A percentile compares a stretch with the other conserved stretches of the same genome.
These are phyloP conservation scores for Trachelus iudaicus DNA, from an alignment of 2,888 invertebrate species.

Conservation along the genomic window DNA sequence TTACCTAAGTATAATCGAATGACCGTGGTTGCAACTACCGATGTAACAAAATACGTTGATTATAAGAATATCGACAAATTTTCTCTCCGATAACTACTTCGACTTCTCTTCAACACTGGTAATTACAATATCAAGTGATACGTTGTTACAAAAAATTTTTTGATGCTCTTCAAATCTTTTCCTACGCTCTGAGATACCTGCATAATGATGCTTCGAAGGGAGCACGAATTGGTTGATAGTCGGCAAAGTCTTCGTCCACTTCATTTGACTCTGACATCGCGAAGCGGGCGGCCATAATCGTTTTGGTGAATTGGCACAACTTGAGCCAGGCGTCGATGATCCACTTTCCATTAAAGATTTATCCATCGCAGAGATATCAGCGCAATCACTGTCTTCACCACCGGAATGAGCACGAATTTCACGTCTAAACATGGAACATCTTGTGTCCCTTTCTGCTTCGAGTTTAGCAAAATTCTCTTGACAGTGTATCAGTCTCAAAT, in stretches of 20 bases:
- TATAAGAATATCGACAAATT: not conserved
- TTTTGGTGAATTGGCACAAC: constrained; percentile 75
- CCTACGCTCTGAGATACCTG: constrained; percentile 47
- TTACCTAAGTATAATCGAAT: constrained; percentile 15
- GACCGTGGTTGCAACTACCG: constrained; percentile 1
- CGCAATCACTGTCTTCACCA: constrained; percentile 71
- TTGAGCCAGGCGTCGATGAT: constrained; percentile 74
- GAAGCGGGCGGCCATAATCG: constrained; percentile 67
- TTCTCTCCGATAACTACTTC: not conserved
- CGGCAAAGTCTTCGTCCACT: constrained; percentile 69
- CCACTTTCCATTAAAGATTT: constrained; percentile 59
- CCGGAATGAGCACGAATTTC: constrained; percentile 71
- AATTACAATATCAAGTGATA: not conserved
- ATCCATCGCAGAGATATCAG: constrained; percentile 52
- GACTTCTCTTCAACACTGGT: not conserved
- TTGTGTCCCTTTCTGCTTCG: constrained; percentile 51
- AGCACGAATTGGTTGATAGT: constrained; percentile 62
- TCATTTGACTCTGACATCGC: constrained; percentile 58
- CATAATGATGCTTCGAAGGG: constrained; percentile 57
- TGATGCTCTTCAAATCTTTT: not conserved
- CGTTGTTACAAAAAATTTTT: not conserved
- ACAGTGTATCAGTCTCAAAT: constrained; percentile 34
- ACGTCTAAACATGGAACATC: constrained; percentile 38
- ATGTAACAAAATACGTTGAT: not conserved
- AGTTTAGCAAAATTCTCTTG: constrained; percentile 50